Base-by-base conservation (phyloP, 2,113 vertebrate species). In the Austrofundulus limnaeus region DNA sequence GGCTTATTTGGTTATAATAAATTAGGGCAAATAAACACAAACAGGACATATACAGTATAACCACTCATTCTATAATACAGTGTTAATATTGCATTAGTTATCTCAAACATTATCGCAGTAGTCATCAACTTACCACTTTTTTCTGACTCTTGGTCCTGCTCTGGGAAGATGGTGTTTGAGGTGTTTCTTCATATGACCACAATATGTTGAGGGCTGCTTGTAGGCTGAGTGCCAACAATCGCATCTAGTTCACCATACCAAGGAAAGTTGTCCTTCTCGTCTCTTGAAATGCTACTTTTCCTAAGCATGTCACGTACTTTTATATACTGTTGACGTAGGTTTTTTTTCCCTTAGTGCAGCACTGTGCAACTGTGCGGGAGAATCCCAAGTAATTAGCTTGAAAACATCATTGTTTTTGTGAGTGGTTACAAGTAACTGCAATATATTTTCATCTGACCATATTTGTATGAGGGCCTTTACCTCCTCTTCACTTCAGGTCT, bases 381-480 rank as follows among this genome's bases (percentile, higher is more conserved):
- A 46, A 46, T 19, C 43, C 15, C 10, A 39, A 39, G 9, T n/a
- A 46, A 46, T 46, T 20, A 46, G n/a, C 43, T 46, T 46, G 9
- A 46, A 46, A 20, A 46, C 43, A 10, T 43, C 6, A 5, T 46
- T n/a, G 43, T 46, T 46, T 46, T 46, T 46, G 43, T 46, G 43
- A 46, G 43, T 46, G n/a, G 43, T 46, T 10, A 46, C 5, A n/a
- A 46, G 43, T 20, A 46, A 46, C n/a, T 46, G n/a, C 16, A 10
- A 46, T 46, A 46, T 9, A 46, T n/a, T 46, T 46, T 46, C 43
- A n/a, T 46, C 43, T 20, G 43, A 19, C 43, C 43, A 46, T 46
- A 46, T 46, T 46, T 46, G 17, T 20, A 46, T 20, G 43, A 46
- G 43, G 43, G 16, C n/a, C 6, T 9, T 46, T 19, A 46, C 16